Conservation (phyloP, 2,888 invertebrate species). For the Xylota segnis region DNA sequence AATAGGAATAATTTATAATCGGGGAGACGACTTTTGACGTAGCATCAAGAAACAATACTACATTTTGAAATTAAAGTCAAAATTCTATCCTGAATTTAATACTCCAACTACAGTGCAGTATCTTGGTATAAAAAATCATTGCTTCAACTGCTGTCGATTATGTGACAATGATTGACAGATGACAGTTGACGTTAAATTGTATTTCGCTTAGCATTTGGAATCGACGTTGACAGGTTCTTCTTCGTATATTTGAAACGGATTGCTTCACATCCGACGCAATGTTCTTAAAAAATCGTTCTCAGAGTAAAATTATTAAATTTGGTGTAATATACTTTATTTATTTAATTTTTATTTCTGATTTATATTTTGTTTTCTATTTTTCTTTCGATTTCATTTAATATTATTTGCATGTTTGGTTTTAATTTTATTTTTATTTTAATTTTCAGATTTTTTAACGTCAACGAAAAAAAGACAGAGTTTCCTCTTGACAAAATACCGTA, state of each 20-base stretch:
- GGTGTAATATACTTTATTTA: too few relatives aligned
- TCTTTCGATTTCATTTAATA: background rate
- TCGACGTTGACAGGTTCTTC: background rate
- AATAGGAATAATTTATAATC: too few relatives aligned
- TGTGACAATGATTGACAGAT: conserved; percentile 6
- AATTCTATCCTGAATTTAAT: background rate
- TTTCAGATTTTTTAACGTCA: conserved; percentile 57
- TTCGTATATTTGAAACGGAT: background rate
- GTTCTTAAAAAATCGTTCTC: too few relatives aligned
- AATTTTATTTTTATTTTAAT: conserved; percentile 32
- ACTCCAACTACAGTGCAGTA: background rate
- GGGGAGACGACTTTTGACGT: too few relatives aligned
- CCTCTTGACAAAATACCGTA: conserved; percentile 56
- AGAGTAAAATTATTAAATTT: too few relatives aligned
- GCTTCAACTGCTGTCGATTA: background rate
- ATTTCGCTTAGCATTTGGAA: background rate
- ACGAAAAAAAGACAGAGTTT: conserved; percentile 48
- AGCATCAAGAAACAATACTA: too few relatives aligned
- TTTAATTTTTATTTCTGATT: background rate
- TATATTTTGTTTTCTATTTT: background rate
- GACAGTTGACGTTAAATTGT: background rate
- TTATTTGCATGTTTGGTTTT: too few relatives aligned
- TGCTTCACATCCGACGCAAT: too few relatives aligned
- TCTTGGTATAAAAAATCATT: background rate
- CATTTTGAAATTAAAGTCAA: too few relatives aligned